phyloP scores from a whole-genome alignment of 2,888 invertebrate genomes.

The Euplexia lucipara region DNA sequence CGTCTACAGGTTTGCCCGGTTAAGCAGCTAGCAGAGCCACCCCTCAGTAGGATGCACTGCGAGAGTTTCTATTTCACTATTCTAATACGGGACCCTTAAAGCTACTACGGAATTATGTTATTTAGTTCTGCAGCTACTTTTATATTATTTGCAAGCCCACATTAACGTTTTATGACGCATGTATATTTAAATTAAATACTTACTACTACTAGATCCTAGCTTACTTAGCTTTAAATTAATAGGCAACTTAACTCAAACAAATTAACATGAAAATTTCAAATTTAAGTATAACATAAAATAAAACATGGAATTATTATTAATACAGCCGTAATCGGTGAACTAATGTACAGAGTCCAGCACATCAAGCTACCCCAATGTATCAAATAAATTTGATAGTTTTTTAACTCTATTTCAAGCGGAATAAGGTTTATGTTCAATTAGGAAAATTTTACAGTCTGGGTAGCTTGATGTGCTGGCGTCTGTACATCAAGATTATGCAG shows the following conservation, averaged over 20 bases:
- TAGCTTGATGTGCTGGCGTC: no score
- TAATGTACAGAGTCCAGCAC: no score
- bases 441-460: no score
- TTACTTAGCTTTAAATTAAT: neutral
- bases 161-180: neutral
- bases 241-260: neutral
- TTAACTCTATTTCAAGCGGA: no score
- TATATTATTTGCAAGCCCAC: neutral
- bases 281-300: slow-evolving; percentile 42
- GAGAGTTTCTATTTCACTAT: no score
- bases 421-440: no score
- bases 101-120: neutral
- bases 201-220: no score
- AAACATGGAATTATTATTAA: slow-evolving; percentile 38
- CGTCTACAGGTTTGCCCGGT: no score
- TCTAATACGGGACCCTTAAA: neutral
- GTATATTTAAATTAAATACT: neutral
- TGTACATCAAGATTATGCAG: slow-evolving; percentile 52
- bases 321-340: slow-evolving; percentile 38
- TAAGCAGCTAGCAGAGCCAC: no score
- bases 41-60: no score
- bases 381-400: no score
- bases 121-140: neutral
- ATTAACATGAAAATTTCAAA: slow-evolving; percentile 40
- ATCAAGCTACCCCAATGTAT: no score